Evolutionary conservation across 2,888 invertebrate species (phyloP).

Genomic region (Stenolophus ochropezus): DNA sequence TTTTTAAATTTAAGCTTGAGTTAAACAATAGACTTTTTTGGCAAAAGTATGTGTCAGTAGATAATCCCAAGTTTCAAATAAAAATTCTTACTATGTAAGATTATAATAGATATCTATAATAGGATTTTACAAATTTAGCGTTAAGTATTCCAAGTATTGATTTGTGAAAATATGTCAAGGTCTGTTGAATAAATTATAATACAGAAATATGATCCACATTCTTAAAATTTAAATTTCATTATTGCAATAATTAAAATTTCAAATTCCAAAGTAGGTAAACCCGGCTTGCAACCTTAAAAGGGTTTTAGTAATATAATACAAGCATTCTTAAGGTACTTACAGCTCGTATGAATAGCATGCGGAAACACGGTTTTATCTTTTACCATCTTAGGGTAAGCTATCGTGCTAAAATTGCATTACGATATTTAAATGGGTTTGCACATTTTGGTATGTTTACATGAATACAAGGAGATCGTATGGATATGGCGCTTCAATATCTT

Average conservation of each 20-base stretch:
- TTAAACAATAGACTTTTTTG: conserved; percentile 11
- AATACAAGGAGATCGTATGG: no score
- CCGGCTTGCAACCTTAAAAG: no score
- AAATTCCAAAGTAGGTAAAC: background rate
- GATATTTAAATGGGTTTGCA: no score
- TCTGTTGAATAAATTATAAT: background rate
- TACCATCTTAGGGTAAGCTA: no score
- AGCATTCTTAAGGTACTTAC: no score
- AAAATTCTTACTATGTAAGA: background rate
- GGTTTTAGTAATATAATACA: no score
- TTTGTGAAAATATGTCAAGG: conserved; percentile 41
- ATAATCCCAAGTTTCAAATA: conserved; percentile 1
- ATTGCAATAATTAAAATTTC: background rate
- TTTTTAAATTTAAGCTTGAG: conserved; percentile 9
- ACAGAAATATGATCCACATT: background rate
- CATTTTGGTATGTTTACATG: no score
- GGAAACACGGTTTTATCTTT: no score
- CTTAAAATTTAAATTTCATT: background rate
- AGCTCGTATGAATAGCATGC: no score
- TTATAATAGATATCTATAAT: background rate
- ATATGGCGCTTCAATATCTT: no score
- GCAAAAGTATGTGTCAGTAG: background rate
- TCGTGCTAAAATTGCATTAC: no score
- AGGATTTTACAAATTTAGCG: conserved; percentile 4
- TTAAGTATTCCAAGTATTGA: conserved; percentile 14